Evolutionary conservation across 2,797 vertebrate genomes (phyloP).

Genomic region (Melanotaenia trifasciata): DNA sequence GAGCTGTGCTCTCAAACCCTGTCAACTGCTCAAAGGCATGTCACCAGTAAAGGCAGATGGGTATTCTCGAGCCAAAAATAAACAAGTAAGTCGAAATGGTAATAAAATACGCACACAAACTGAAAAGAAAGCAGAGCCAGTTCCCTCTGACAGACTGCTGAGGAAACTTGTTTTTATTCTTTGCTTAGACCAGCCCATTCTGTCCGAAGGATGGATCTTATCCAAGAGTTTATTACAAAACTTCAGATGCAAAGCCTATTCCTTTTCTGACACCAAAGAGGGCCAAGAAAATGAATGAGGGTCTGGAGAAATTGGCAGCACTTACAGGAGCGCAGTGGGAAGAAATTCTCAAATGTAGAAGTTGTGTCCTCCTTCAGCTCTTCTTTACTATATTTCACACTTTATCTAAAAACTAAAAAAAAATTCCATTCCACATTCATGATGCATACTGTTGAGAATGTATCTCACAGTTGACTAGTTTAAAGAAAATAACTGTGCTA

Average conservation of each 20-base stretch:
- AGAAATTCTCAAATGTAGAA: conserved; percentile 53
- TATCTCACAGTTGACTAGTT: conserved; percentile 21
- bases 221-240: conserved; percentile 74
- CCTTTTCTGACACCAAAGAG: conserved; percentile 68
- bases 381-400: conserved; percentile 35
- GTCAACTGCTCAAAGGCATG: conserved; percentile 69
- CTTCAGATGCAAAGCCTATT: conserved; percentile 72
- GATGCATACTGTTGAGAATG: neutral
- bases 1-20: conserved; percentile 62
- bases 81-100: conserved; percentile 59
- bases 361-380: conserved; percentile 47
- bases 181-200: conserved; percentile 58
- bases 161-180: conserved; percentile 64
- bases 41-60: conserved; percentile 80
- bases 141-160: conserved; percentile 72
- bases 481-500: conserved; percentile 1
- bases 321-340: conserved; percentile 55
- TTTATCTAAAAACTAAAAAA: conserved; percentile 32
- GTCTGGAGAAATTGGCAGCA: conserved; percentile 74
- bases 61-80: conserved; percentile 64
- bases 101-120: conserved; percentile 49
- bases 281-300: conserved; percentile 72
- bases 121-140: conserved; percentile 54
- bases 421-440: conserved; percentile 11
- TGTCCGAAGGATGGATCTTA: conserved; percentile 62